phyloP scores from a whole-genome alignment of 2,888 invertebrate genomes.

The Cantharis rufa region DNA sequence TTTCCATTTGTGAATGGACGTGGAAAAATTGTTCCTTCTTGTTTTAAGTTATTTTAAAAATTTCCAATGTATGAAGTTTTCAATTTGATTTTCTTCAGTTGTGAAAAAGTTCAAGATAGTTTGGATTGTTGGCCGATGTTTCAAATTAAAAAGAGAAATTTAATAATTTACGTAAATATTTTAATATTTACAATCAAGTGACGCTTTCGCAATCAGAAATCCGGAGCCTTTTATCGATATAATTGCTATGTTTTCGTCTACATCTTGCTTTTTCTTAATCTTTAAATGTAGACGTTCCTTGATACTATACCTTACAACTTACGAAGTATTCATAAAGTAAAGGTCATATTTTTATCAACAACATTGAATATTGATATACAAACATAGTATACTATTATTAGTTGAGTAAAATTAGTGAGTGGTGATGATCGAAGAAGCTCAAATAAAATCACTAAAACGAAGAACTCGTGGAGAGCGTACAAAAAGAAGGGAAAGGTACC shows the following conservation, averaged over 20 bases:
- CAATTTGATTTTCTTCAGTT: no score
- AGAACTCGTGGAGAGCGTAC: conserved; percentile 49
- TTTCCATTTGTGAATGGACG: background rate
- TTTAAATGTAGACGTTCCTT: background rate
- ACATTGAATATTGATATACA: background rate
- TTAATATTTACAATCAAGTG: conserved; percentile 6
- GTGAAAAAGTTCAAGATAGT: background rate
- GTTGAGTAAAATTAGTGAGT: conserved; percentile 8
- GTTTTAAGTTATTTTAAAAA: no score
- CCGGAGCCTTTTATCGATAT: conserved; percentile 25
- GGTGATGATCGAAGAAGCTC: conserved; percentile 45
- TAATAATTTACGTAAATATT: conserved; percentile 6
- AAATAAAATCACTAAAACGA: conserved; percentile 41
- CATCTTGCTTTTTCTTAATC: background rate
- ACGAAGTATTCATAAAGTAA: background rate
- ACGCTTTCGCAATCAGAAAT: conserved; percentile 15
- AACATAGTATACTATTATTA: background rate
- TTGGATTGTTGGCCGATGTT: background rate
- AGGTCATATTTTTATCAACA: background rate
- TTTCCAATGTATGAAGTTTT: no score
- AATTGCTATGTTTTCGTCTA: conserved; percentile 12
- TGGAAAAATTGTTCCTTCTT: background rate
- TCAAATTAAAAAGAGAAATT: background rate
- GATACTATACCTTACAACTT: background rate
- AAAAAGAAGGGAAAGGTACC: conserved; percentile 48